Conservation (phyloP, 2,888 invertebrate genomes). For the Xylophagus ater region DNA sequence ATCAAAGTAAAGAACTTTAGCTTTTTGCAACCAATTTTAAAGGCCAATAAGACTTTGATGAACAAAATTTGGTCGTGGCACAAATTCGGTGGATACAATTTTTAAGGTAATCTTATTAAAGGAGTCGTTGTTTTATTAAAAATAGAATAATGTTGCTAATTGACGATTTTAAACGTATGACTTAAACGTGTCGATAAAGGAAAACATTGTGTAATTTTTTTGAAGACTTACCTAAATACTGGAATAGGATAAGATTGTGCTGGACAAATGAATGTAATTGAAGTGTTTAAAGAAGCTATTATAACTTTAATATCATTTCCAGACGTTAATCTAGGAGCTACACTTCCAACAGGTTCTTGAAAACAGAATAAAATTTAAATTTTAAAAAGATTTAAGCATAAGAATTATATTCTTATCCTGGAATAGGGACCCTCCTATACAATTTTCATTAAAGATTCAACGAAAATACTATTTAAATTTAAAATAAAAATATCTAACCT, state of each 20-base stretch:
- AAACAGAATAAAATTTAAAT: constrained; percentile 3
- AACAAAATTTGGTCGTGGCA: too few species aligned
- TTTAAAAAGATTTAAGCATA: neutral
- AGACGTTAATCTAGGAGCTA: constrained; percentile 47
- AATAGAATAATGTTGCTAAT: too few species aligned
- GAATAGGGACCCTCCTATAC: constrained; percentile 7
- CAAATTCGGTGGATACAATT: too few species aligned
- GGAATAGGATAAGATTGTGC: constrained; percentile 63
- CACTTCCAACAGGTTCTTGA: constrained; percentile 55
- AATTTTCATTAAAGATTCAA: constrained; percentile 2
- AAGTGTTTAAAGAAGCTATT: constrained; percentile 25
- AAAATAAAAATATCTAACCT: constrained; percentile 40
- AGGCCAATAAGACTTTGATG: too few species aligned
- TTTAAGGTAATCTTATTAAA: too few species aligned
- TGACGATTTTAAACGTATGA: too few species aligned
- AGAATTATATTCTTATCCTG: constrained; percentile 2
- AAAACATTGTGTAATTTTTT: neutral
- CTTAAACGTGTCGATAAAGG: too few species aligned
- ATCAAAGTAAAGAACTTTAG: too few species aligned
- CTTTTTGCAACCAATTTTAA: too few species aligned
- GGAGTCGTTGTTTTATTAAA: too few species aligned
- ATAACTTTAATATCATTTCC: constrained; percentile 38
- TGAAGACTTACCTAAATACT: constrained; percentile 52
- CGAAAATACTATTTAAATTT: constrained; percentile 11
- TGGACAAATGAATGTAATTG: constrained; percentile 53